Percentiles rank a stretch among this genome's conserved stretches.
These are phyloP conservation scores for Caenorhabditis becei DNA, from an alignment of 2,888 invertebrate species.

Conservation along the genomic window DNA sequence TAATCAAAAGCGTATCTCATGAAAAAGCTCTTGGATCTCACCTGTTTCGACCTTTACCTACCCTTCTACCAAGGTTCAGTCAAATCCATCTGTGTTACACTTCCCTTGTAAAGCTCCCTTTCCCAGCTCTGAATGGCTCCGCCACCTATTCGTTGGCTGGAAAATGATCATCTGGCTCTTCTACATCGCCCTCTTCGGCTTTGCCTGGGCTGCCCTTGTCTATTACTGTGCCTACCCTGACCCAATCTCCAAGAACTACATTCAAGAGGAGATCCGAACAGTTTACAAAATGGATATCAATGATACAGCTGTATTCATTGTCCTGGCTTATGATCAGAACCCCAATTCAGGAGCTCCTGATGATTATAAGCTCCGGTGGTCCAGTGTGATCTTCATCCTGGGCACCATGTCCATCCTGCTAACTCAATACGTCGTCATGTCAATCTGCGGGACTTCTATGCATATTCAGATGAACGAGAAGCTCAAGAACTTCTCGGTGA, in stretches of 20 bases:
- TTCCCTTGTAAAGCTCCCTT: background rate
- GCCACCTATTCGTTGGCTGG: constrained; percentile 12
- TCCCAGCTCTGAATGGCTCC: background rate
- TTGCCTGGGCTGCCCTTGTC: background rate
- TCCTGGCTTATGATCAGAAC: constrained; percentile 5
- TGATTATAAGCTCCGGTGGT: background rate
- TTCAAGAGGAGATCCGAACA: constrained; percentile 1
- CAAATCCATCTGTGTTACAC: too few species aligned
- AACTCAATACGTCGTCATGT: constrained; percentile 26
- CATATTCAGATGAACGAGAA: constrained; percentile 38
- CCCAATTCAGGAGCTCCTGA: too few species aligned
- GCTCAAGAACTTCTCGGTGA: constrained; percentile 29
- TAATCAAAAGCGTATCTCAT: too few species aligned
- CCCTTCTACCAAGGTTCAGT: too few species aligned
- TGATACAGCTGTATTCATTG: constrained; percentile 9
- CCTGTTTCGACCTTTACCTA: too few species aligned
- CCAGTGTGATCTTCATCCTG: background rate
- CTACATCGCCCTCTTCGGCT: constrained; percentile 4
- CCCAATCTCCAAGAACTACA: constrained; percentile 4
- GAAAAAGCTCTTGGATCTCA: too few species aligned
- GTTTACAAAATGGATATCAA: constrained; percentile 21
- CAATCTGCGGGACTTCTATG: constrained; percentile 32
- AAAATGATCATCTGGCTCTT: constrained; percentile 1
- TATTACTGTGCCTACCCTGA: background rate
- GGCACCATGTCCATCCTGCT: constrained; percentile 5